These are phyloP conservation scores for Aphelocoma californica DNA, from an alignment of 2,797 vertebrate species.

Conservation along the genomic window DNA sequence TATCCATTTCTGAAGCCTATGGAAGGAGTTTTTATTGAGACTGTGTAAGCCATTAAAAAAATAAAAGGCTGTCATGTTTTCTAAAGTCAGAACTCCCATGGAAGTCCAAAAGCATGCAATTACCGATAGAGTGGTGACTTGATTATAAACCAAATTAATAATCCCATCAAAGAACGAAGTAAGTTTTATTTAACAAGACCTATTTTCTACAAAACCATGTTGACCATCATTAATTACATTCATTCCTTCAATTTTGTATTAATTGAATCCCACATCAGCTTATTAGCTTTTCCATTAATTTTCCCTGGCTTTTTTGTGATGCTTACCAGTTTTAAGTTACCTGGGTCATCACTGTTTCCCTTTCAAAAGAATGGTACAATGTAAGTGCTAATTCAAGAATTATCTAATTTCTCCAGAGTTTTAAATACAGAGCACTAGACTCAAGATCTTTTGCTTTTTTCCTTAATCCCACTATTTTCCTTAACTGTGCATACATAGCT, in stretches of 20 bases:
- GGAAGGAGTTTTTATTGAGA: background rate
- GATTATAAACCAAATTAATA: conserved; percentile 31
- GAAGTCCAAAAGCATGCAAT: background rate
- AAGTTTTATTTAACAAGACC: conserved; percentile 48
- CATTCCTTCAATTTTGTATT: conserved; percentile 46
- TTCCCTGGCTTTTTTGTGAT: background rate
- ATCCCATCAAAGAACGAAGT: conserved; percentile 24
- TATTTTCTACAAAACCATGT: conserved; percentile 37
- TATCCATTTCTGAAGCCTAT: background rate
- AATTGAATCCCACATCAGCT: conserved; percentile 35
- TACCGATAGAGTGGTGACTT: background rate
- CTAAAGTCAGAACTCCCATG: background rate
- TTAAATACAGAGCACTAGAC: background rate
- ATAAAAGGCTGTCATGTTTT: background rate
- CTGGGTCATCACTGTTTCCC: background rate
- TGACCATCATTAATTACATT: conserved; percentile 52
- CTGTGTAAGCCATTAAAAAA: background rate
- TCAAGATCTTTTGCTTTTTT: background rate
- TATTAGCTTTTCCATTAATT: conserved; percentile 51
- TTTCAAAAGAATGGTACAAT: background rate
- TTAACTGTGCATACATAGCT: background rate
- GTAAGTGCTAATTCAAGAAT: background rate
- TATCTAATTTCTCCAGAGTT: background rate
- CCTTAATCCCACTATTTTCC: background rate
- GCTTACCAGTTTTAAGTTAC: background rate